These are phyloP conservation scores for Apocrypta bakeri DNA, from an alignment of 1,140 invertebrate genomes.

Conservation along the genomic window DNA sequence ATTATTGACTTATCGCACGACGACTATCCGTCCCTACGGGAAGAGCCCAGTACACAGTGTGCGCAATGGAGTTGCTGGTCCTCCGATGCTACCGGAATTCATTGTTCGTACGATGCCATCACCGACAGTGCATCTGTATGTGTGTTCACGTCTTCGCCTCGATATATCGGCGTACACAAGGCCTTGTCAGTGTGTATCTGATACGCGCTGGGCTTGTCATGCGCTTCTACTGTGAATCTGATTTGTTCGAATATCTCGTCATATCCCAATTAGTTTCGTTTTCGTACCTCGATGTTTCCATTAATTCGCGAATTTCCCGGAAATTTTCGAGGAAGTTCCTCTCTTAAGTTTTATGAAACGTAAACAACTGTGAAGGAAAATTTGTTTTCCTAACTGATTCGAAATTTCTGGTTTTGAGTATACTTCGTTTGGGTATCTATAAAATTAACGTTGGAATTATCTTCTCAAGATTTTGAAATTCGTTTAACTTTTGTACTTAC, in stretches of 20 bases:
- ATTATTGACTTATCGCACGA: conserved; percentile 66
- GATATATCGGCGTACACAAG: background rate
- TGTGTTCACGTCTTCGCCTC: background rate
- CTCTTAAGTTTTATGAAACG: background rate
- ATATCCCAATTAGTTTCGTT: background rate
- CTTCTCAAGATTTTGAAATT: background rate
- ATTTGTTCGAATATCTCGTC: background rate
- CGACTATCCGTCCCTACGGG: conserved; percentile 56
- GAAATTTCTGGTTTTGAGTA: background rate
- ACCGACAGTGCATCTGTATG: background rate
- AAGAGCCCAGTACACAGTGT: background rate
- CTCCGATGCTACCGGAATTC: conserved; percentile 9
- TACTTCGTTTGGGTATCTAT: background rate
- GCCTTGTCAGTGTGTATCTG: background rate
- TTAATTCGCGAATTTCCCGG: background rate
- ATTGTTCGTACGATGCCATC: conserved; percentile 2
- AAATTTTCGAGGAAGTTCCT: background rate
- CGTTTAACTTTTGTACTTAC: background rate
- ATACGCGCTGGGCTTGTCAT: background rate
- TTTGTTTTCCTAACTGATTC: conserved; percentile 18
- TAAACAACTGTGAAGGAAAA: background rate
- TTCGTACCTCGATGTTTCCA: background rate
- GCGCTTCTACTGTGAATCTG: background rate
- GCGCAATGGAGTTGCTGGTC: background rate
- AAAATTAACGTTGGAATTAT: background rate